Base-by-base conservation (phyloP, 2,797 vertebrate species). In the Myoxocephalus aenaeus region DNA sequence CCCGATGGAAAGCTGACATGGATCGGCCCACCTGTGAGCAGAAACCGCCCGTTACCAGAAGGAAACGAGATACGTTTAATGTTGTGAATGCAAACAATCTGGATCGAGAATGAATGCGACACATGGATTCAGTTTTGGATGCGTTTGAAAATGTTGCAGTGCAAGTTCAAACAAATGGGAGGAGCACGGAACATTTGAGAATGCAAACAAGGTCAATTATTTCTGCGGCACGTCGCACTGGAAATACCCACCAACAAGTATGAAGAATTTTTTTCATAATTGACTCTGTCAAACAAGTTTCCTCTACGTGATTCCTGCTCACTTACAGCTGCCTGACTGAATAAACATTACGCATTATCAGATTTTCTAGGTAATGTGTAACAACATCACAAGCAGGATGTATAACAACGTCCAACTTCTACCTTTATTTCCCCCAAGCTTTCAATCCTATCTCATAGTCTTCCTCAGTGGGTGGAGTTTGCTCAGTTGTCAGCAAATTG, bases 1-100 rank as follows among this genome's bases (percentile, higher is more conserved):
- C 93, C 84, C 0, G 95, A 92, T 0, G 94, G 96, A 36, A 96
- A 94, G 70, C 61, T 94, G 65, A 96, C 94, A 4, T 94, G 95
- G 83, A 96, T 92, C 0, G 96, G 96, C n/a, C 96, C 96, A 34
- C 84, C 96, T 96, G 83, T 1, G 1, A 66, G 14, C 27, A 78
- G 7, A 82, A 25, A 74, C 7, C 8, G 7, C 20, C n/a, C 66
- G 67, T 67, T 67, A 48, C 5, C 4, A 34, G 40, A 1, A 18
- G 15, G 36, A 73, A 59, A 57, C 20, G 12, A 12, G 42, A 38
- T 32, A 3, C 3, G 13, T 13, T 46, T 51, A 38, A 48, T 18
- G 14, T 17, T 69, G 7, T 14, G 8, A 17, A 80, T 29, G 80
- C 48, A 87, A 85, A 86, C 73, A 11, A 57, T 38, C 1, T 62